Evolutionary conservation across 2,797 vertebrate species (phyloP).

Genomic region (Valencia hispanica): DNA sequence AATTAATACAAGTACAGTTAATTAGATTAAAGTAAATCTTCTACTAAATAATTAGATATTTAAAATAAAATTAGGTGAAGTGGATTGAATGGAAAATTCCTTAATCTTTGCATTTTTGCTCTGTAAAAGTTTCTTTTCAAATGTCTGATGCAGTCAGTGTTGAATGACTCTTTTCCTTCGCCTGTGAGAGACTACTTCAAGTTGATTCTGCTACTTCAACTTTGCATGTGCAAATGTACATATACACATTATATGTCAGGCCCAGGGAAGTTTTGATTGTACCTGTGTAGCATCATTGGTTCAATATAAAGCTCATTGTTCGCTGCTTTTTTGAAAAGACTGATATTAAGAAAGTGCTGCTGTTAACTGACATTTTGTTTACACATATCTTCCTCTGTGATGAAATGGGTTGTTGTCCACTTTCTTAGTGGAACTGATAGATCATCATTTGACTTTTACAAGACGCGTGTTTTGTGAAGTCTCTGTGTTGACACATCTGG

Average conservation of each 20-base stretch:
- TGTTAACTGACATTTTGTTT: not conserved
- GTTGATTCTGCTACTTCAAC: not conserved
- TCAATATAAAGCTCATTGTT: not conserved
- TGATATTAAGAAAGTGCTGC: not conserved
- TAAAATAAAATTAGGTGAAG: too few species aligned
- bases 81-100: too few species aligned
- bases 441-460: constrained; percentile 2
- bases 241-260: not conserved
- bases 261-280: not conserved
- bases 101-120: too few species aligned
- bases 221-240: not conserved
- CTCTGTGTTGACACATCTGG: not conserved
- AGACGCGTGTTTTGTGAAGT: not conserved
- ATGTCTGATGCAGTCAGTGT: not conserved
- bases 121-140: too few species aligned
- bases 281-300: not conserved
- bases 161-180: not conserved
- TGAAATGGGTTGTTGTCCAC: not conserved
- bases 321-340: not conserved
- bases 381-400: not conserved
- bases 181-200: not conserved
- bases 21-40: too few species aligned
- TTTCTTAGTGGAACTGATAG: not conserved
- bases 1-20: too few species aligned
- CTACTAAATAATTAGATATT: too few species aligned